phyloP scores from a whole-genome alignment of 2,888 invertebrate species.

The Halocaridina rubra region DNA sequence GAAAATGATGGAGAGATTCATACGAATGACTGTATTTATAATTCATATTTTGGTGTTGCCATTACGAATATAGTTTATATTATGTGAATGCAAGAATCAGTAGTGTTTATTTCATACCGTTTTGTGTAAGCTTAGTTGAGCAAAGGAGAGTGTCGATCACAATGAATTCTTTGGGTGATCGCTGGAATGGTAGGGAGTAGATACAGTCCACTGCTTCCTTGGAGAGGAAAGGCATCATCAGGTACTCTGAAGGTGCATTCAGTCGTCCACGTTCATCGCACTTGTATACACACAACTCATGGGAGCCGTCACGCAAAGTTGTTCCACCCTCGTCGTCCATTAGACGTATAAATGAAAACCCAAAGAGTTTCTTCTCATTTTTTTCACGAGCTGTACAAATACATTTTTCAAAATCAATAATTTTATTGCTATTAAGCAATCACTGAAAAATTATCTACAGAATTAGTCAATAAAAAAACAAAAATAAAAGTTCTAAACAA shows the following conservation, averaged over 20 bases:
- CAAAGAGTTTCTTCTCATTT: slow-evolving; percentile 89
- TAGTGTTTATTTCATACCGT: slow-evolving; percentile 80
- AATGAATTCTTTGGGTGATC: slow-evolving; percentile 87
- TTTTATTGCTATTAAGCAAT: too few species aligned
- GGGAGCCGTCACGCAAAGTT: slow-evolving; percentile 86
- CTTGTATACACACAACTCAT: slow-evolving; percentile 92
- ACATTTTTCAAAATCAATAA: too few species aligned
- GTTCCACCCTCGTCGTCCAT: slow-evolving; percentile 89
- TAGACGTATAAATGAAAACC: slow-evolving; percentile 88
- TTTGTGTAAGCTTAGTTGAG: slow-evolving; percentile 97
- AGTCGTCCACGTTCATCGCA: slow-evolving; percentile 85
- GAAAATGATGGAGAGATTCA: too few species aligned
- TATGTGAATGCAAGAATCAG: too few species aligned
- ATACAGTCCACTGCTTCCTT: slow-evolving; percentile 65
- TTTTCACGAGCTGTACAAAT: slow-evolving; percentile 86
- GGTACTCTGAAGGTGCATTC: slow-evolving; percentile 72
- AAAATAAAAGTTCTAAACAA: too few species aligned
- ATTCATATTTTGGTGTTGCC: too few species aligned
- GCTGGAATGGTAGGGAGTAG: slow-evolving; percentile 73
- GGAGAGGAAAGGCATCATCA: slow-evolving; percentile 70
- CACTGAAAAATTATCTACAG: slow-evolving; percentile 39
- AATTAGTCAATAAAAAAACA: too few species aligned
- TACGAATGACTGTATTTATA: too few species aligned
- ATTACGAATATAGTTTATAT: too few species aligned
- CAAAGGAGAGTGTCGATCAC: slow-evolving; percentile 86